Conservation (phyloP, 2,888 invertebrate genomes). For the Phorcus lineatus region DNA sequence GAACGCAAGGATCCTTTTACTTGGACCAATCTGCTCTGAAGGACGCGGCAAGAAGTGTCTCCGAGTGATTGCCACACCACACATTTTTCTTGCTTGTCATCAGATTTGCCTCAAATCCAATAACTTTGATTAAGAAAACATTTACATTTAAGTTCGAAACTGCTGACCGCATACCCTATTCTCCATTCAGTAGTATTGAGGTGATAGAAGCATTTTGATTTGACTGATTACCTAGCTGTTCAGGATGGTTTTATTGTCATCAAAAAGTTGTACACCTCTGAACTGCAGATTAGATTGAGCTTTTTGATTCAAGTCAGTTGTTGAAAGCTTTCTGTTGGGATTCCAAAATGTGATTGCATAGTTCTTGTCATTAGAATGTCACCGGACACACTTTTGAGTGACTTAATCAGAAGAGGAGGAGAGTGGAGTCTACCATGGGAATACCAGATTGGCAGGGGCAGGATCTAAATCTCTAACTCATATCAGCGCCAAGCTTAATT, state of each 20-base stretch:
- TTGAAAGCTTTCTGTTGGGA: neutral
- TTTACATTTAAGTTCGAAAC: neutral
- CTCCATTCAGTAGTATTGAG: neutral
- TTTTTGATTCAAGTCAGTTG: neutral
- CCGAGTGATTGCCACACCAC: neutral
- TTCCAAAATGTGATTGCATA: conserved; percentile 7
- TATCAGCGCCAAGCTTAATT: neutral
- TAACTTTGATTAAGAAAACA: conserved; percentile 9
- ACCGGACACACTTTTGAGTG: neutral
- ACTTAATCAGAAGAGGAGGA: neutral
- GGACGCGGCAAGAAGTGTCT: neutral
- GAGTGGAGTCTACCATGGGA: neutral
- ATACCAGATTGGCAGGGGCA: neutral
- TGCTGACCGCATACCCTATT: neutral
- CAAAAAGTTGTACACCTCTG: conserved; percentile 12
- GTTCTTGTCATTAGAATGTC: conserved; percentile 9
- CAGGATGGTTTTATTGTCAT: neutral
- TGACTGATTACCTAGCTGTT: neutral
- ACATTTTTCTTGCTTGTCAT: conserved; percentile 9
- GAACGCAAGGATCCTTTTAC: conserved; percentile 10
- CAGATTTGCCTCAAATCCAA: neutral
- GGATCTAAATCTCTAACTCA: neutral
- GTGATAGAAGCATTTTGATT: neutral
- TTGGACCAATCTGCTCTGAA: neutral
- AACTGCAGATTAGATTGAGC: conserved; percentile 7